Conservation (phyloP, 1,140 invertebrate species). For the Bombus confusus region DNA sequence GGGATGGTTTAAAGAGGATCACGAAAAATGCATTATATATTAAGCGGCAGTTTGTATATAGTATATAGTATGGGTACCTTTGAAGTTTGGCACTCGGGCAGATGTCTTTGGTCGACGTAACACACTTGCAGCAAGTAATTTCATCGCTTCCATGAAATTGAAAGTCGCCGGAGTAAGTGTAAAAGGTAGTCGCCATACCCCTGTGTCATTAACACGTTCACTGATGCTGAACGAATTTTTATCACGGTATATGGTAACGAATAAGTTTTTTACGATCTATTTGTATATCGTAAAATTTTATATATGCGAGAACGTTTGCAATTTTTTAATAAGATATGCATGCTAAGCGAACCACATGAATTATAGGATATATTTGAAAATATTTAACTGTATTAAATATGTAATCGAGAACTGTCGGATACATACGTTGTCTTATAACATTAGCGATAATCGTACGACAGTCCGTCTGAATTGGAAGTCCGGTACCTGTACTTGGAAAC, state of each 20-base stretch:
- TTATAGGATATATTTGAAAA: not conserved
- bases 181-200: not conserved
- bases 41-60: too few species aligned
- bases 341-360: not conserved
- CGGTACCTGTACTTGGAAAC: too few species aligned
- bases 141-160: not conserved
- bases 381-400: too few species aligned
- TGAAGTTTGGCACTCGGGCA: too few species aligned
- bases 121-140: not conserved
- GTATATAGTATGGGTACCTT: too few species aligned
- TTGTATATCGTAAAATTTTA: not conserved
- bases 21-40: too few species aligned
- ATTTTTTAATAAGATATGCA: not conserved
- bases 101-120: not conserved
- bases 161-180: not conserved
- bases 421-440: too few species aligned
- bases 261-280: not conserved
- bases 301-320: not conserved
- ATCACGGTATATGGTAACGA: not conserved
- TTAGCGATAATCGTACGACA: too few species aligned
- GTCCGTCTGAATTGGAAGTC: too few species aligned
- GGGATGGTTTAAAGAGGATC: too few species aligned
- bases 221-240: not conserved
- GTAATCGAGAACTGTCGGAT: too few species aligned
- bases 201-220: not conserved